Evolutionary conservation across 1,140 invertebrate species (phyloP), one percentile per base, ranked within the genome.

Genomic region (Hypsibius dujardini): DNA sequence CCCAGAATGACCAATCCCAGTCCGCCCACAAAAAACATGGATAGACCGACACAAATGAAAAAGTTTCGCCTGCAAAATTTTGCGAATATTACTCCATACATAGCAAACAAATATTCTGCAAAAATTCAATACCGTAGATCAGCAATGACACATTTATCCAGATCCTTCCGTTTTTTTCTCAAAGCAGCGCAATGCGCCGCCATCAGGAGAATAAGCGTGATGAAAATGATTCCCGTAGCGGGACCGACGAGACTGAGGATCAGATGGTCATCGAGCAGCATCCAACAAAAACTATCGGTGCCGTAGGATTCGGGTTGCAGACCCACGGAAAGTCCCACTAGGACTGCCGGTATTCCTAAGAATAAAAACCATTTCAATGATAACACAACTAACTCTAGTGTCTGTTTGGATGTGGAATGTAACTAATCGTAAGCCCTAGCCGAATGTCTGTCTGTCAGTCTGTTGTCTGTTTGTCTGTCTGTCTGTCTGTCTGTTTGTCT

Each of bases 281-380:
- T 67, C 62, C 62, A 67, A 42, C 62, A 67, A 3, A 67, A 7
- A 42, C 45, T 42, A 42, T 67, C 62, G 42, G 62, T 42, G 7
- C 92, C 93, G 79, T 95, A 97, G 77, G 93, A 90, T 77, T 95
- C 90, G n/a, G 90, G 90, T 62, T 91, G 83, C 0, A 96, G 90
- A 0, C 91, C 91, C 28, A 95, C 89, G 45, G 92, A 87, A 2
- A 96, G 80, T 56, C 89, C 90, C 2, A 95, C 89, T 67, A 94
- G 86, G 47, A 96, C 86, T 1, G 92, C 92, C 1, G 93, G 93
- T 62, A 91, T 84, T n/a, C 80, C 50, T 56, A 56, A n/a, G n/a
- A n/a, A n/a, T n/a, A n/a, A n/a, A n/a, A n/a, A n/a, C n/a, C n/a
- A n/a, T n/a, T n/a, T n/a, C n/a, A n/a, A n/a, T n/a, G n/a, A n/a